These are phyloP conservation scores for Alligator mississippiensis DNA, from an alignment of 2,113 vertebrate species.

Conservation along the genomic window DNA sequence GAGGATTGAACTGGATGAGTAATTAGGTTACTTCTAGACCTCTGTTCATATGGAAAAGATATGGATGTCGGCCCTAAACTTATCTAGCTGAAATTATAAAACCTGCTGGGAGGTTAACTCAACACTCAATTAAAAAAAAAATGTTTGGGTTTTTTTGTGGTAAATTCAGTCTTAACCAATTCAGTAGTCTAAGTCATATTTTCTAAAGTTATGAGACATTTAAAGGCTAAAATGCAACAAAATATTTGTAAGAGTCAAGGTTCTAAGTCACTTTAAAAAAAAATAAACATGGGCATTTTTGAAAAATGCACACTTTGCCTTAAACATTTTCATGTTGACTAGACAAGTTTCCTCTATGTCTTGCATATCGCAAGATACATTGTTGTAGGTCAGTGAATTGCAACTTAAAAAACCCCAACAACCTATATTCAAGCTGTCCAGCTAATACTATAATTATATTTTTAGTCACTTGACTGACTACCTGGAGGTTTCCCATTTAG, in stretches of 20 bases:
- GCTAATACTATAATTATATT: neutral
- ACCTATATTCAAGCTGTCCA: slow-evolving; percentile 53
- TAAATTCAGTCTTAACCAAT: neutral
- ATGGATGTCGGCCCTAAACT: no score
- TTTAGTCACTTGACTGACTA: neutral
- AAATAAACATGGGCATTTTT: neutral
- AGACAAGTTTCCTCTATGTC: slow-evolving; percentile 30
- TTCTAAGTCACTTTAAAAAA: neutral
- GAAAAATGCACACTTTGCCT: neutral
- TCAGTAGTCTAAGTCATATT: neutral
- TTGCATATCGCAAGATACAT: neutral
- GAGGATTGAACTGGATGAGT: no score
- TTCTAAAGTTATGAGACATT: neutral
- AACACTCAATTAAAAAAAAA: no score
- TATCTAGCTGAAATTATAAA: no score
- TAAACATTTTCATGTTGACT: slow-evolving; percentile 26
- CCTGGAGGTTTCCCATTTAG: neutral
- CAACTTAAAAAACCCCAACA: slow-evolving; percentile 32
- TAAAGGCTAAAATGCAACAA: neutral
- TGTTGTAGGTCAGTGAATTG: slow-evolving; percentile 45
- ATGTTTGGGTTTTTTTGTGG: neutral
- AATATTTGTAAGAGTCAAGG: neutral
- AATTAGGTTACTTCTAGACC: no score
- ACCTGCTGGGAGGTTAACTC: no score
- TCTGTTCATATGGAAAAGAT: no score